Evolutionary conservation across 2,888 invertebrate species (phyloP).

Genomic region (Automeris io): DNA sequence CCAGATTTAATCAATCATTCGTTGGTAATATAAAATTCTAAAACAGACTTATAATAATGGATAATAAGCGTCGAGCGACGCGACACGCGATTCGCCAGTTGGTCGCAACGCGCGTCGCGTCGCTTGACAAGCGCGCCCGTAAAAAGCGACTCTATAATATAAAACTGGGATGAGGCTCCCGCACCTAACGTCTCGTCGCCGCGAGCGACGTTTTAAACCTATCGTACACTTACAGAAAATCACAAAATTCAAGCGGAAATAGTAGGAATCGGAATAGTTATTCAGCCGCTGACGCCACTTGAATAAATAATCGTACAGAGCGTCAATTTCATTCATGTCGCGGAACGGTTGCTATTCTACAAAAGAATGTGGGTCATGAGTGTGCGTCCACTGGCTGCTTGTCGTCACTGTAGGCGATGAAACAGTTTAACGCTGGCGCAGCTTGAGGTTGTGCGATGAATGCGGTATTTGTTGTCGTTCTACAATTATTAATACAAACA

Average conservation of each 20-base stretch:
- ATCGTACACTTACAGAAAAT: slow-evolving; percentile 74
- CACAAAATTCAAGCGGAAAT: slow-evolving; percentile 76
- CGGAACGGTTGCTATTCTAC: no score
- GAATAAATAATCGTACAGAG: no score
- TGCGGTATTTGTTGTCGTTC: no score
- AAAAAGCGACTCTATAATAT: slow-evolving; percentile 74
- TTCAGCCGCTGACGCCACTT: no score
- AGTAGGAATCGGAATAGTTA: slow-evolving; percentile 67
- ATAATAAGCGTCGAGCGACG: slow-evolving; percentile 45
- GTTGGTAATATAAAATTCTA: slow-evolving; percentile 77
- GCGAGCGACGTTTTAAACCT: slow-evolving; percentile 53
- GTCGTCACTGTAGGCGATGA: no score
- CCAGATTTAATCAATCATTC: slow-evolving; percentile 73
- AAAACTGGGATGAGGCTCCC: slow-evolving; percentile 66
- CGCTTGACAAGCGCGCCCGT: slow-evolving; percentile 38
- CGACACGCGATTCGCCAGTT: slow-evolving; percentile 14
- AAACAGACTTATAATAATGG: slow-evolving; percentile 68
- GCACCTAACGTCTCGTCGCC: slow-evolving; percentile 67
- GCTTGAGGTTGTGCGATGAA: no score
- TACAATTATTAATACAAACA: no score
- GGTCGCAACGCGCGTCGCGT: slow-evolving; percentile 15
- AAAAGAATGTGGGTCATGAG: no score
- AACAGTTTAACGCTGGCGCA: no score
- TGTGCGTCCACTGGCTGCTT: no score
- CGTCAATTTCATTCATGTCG: no score